These are phyloP conservation scores for Zosterops lateralis DNA, from an alignment of 2,113 vertebrate genomes.

Conservation along the genomic window DNA sequence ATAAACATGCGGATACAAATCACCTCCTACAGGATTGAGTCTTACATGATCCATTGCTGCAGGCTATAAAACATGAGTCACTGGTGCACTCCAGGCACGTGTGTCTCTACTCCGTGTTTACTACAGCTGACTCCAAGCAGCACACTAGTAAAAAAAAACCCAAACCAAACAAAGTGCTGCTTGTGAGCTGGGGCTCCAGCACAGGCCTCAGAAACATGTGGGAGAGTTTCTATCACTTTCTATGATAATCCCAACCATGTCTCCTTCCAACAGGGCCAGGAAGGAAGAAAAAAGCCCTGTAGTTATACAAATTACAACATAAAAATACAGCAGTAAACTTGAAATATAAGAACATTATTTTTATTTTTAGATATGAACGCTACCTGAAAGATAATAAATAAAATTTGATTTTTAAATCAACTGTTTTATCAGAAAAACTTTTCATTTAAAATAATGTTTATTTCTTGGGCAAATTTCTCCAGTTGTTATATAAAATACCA, in stretches of 20 bases:
- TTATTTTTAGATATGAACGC: neutral
- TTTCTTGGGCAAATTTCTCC: neutral
- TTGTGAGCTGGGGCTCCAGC: neutral
- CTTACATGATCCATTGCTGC: neutral
- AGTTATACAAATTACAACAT: neutral
- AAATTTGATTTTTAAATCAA: neutral
- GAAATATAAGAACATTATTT: neutral
- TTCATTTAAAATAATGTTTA: neutral
- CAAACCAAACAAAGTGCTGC: neutral
- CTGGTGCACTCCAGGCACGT: neutral
- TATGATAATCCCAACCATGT: rapidly evolving
- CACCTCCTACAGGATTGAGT: neutral
- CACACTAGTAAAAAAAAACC: neutral
- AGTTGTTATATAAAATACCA: neutral
- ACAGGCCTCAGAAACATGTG: neutral
- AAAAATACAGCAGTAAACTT: neutral
- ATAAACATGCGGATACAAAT: neutral
- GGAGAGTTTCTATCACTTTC: neutral
- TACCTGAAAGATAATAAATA: neutral
- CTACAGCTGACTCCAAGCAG: neutral
- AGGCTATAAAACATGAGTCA: neutral
- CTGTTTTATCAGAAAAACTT: neutral
- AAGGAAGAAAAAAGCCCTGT: neutral
- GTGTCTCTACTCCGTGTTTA: neutral
- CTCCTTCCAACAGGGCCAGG: neutral